Conservation (phyloP, 1,140 invertebrate species). For the Anastrepha ludens region DNA sequence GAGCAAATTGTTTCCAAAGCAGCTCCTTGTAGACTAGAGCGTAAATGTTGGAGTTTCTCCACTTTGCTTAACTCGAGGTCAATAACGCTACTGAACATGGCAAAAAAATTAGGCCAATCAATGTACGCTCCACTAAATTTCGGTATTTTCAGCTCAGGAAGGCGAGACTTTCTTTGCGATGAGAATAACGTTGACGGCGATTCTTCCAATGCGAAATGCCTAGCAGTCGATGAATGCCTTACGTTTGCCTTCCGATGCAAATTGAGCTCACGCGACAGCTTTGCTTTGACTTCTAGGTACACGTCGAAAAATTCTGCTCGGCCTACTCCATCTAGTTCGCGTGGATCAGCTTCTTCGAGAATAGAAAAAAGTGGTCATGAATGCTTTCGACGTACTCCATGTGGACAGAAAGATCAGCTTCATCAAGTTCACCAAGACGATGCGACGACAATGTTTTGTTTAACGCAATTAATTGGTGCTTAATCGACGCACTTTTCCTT, state of each 20-base stretch:
- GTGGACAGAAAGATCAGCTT: conserved; percentile 1
- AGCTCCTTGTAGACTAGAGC: conserved; percentile 1
- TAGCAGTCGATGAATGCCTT: neutral
- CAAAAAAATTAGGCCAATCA: conserved; percentile 48
- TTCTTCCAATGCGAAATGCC: neutral
- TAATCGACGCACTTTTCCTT: neutral
- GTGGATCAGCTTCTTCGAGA: neutral
- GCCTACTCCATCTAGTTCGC: neutral
- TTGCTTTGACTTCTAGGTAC: neutral
- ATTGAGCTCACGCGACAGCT: neutral
- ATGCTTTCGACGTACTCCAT: neutral
- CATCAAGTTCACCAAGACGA: neutral
- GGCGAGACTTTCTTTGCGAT: neutral
- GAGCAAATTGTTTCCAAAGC: conserved; percentile 46
- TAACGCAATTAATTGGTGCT: neutral
- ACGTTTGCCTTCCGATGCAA: neutral
- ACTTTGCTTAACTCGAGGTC: conserved; percentile 40
- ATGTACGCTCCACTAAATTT: conserved; percentile 28
- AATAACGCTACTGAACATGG: conserved; percentile 46
- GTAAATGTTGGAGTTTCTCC: conserved; percentile 46
- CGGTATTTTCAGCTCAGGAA: conserved; percentile 45
- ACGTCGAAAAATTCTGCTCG: neutral
- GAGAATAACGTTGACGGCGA: neutral
- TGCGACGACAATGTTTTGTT: neutral
- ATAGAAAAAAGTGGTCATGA: neutral